Conservation (phyloP, 1,140 invertebrate species). For the Dinoponera quadriceps region DNA sequence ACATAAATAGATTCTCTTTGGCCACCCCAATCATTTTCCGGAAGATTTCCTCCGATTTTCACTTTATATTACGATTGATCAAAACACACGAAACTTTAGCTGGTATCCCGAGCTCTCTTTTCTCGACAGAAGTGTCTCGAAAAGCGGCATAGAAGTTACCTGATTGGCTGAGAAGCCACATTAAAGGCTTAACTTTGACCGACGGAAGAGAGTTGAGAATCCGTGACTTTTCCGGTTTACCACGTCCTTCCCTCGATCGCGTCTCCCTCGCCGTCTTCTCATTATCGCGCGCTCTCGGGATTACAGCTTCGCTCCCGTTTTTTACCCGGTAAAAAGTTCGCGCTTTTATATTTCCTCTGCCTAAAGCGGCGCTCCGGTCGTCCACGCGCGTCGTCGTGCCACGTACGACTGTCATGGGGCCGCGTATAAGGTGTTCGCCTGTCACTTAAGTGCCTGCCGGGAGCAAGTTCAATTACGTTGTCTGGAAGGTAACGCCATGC, state of each 20-base stretch:
- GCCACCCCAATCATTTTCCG: too few species aligned
- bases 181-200: too few species aligned
- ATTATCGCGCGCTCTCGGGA: neutral
- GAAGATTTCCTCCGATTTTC: too few species aligned
- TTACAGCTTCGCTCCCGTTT: constrained; percentile 28
- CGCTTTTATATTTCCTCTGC: constrained; percentile 23
- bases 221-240: neutral
- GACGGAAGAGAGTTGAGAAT: too few species aligned
- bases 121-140: too few species aligned
- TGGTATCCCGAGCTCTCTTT: too few species aligned
- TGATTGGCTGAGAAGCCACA: too few species aligned
- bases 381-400: neutral
- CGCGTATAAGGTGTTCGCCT: constrained; percentile 81
- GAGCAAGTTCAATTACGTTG: constrained; percentile 80
- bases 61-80: too few species aligned
- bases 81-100: too few species aligned
- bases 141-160: too few species aligned
- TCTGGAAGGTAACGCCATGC: constrained; percentile 19
- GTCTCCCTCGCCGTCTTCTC: neutral
- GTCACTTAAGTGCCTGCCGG: constrained; percentile 79
- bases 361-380: constrained; percentile 3
- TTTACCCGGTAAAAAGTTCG: neutral
- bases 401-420: constrained; percentile 47
- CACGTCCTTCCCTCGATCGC: neutral
- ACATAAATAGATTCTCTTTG: too few species aligned